phyloP scores from a whole-genome alignment of 2,797 vertebrate genomes.

The Oophaga sylvatica region DNA sequence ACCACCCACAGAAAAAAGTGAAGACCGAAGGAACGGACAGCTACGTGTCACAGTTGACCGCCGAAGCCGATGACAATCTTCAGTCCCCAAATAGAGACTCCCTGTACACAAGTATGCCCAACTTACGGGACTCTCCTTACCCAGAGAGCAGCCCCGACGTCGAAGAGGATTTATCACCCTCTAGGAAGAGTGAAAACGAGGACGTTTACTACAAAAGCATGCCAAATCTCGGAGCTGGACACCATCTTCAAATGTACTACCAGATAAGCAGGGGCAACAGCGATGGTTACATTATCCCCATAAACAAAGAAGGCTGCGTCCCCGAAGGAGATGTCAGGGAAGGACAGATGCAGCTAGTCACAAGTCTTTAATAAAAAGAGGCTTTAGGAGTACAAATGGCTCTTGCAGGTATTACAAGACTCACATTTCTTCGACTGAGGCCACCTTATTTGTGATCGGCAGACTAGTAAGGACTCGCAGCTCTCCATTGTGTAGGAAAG shows the following conservation, averaged over 20 bases:
- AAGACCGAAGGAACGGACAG: constrained; percentile 87
- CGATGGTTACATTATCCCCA: constrained; percentile 95
- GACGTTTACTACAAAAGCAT: constrained; percentile 99
- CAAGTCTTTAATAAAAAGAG: constrained; percentile 88
- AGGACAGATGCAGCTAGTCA: constrained; percentile 99
- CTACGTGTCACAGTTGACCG: constrained; percentile 86
- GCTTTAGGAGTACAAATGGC: constrained; percentile 79
- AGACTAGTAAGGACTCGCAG: constrained; percentile 74
- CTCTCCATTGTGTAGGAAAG: constrained; percentile 73
- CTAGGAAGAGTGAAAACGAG: constrained; percentile 90
- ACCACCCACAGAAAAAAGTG: constrained; percentile 95
- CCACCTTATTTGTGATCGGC: constrained; percentile 73
- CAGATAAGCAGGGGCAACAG: constrained; percentile 95
- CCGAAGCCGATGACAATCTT: constrained; percentile 85
- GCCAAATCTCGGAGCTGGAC: constrained; percentile 93
- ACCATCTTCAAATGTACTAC: constrained; percentile 95
- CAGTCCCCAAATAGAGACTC: constrained; percentile 99
- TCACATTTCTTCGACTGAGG: constrained; percentile 66
- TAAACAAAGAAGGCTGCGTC: constrained; percentile 91
- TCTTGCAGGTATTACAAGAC: constrained; percentile 74
- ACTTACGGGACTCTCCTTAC: constrained; percentile 94
- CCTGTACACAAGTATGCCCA: constrained; percentile 98
- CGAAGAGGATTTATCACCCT: constrained; percentile 92
- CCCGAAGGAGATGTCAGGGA: constrained; percentile 95
- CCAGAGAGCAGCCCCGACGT: constrained; percentile 90